Evolutionary conservation across 1,140 invertebrate genomes (phyloP).

Genomic region (Bombus breviceps): DNA sequence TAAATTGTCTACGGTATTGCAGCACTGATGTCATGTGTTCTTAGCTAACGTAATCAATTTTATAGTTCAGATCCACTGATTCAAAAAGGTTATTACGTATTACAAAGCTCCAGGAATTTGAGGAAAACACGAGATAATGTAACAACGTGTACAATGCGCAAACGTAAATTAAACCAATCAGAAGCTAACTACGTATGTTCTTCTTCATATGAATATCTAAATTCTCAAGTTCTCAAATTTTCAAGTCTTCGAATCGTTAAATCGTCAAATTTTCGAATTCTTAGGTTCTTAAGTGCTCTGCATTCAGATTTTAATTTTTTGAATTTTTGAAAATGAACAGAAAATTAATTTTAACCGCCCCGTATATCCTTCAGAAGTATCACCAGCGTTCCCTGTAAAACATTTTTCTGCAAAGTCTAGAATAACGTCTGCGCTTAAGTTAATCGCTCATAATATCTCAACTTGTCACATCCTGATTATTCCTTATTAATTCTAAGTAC

Average conservation of each 20-base stretch:
- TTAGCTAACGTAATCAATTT: neutral
- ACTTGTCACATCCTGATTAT: neutral
- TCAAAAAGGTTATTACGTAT: neutral
- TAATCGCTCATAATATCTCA: neutral
- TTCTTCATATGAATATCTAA: neutral
- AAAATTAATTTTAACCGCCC: no score
- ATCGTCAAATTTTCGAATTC: neutral
- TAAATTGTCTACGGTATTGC: neutral
- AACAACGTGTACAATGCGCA: neutral
- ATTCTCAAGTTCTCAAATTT: neutral
- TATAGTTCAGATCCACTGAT: neutral
- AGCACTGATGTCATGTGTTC: neutral
- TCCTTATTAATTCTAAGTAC: neutral
- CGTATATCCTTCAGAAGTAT: neutral
- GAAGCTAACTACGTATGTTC: neutral
- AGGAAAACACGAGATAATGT: neutral
- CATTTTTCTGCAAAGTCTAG: neutral
- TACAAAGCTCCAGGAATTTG: neutral
- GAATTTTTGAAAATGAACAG: no score
- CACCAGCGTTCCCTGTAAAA: neutral
- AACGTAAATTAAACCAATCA: neutral
- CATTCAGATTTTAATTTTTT: no score
- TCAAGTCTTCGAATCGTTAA: neutral
- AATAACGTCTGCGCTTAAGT: neutral
- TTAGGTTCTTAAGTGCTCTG: neutral